Base-by-base conservation (phyloP, 2,113 vertebrate genomes). In the Pithys albifrons region DNA sequence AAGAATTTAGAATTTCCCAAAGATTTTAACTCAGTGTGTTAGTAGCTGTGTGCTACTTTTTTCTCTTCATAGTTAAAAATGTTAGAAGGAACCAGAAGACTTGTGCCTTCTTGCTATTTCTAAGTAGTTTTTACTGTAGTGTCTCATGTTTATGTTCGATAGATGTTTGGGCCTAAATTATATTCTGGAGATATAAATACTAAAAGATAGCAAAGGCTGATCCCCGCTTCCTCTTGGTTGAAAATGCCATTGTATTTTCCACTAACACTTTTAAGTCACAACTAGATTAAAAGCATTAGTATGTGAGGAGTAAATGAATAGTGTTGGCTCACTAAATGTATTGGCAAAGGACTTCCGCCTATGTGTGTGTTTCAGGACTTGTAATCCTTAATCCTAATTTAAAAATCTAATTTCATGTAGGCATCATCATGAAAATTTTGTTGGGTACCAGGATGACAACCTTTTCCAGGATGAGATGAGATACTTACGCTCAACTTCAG, bases 391-490 rank as follows among this genome's bases (percentile, higher is more conserved):
- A 41, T 71, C 54, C 83, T 84, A 41, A 96, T 79, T 90, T 91
- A 0, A 91, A 92, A 67, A 51, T 96, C 71, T 97, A 10, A 74
- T 97, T 90, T 95, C 77, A 79, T 93, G 12, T 92, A 99, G 99
- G 97, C 99, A 99, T 98, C 99, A 99, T 96, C 99, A 99, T 83
- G 99, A 99, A 97, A 99, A 99, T 96, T 99, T 99, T 97, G 99
- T 97, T 75, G 98, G 97, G 24, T 99, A 99, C 97, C 99, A 99
- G 93, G 99, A 99, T 94, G 99, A 99, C 97, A 99, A 99, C 96
- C 98, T 99, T 20, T 99, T 99, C 96, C 99, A 99, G 96, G 99
- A 99, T 95, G 99, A 99, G 98, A 99, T 99, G 99, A 98, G 99
- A 79, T 99, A 99, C 75, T 97, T 99, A 69, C 99, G 99, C 55